A percentile compares a stretch with the other conserved stretches of the same genome.
Evolutionary conservation across 2,797 vertebrate species (phyloP).

Genomic region (Martes flavigula): DNA sequence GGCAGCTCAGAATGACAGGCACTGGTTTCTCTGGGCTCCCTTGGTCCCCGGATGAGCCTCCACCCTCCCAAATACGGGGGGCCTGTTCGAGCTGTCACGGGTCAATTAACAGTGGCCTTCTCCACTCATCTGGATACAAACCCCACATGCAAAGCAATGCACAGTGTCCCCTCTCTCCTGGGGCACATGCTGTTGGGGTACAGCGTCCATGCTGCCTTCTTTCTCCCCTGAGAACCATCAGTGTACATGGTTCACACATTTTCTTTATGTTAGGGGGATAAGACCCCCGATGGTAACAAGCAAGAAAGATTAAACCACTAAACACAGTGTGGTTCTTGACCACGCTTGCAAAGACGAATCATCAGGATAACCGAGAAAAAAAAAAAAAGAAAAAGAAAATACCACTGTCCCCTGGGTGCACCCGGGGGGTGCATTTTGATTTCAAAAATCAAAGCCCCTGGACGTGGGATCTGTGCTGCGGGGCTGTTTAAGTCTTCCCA

Average conservation of each 20-base stretch:
- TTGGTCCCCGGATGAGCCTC: fast-evolving
- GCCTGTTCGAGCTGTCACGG: too few relatives aligned
- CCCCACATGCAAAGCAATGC: fast-evolving
- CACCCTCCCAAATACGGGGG: neutral
- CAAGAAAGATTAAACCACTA: neutral
- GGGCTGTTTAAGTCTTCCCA: fast-evolving
- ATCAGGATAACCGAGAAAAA: neutral
- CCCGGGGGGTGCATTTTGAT: too few relatives aligned
- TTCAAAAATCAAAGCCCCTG: too few relatives aligned
- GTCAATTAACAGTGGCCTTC: neutral
- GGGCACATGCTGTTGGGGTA: fast-evolving
- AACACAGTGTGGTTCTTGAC: neutral
- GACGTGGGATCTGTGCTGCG: neutral
- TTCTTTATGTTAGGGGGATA: neutral
- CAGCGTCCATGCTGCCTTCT: neutral
- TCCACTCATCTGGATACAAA: fast-evolving
- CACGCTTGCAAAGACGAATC: fast-evolving
- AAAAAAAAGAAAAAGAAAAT: neutral
- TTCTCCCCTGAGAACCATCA: neutral
- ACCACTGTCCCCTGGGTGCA: neutral
- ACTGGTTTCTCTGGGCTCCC: neutral
- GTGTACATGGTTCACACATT: fast-evolving
- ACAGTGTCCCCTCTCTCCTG: neutral
- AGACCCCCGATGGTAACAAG: too few relatives aligned
- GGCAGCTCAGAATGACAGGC: neutral